Evolutionary conservation across 2,113 vertebrate species (phyloP).

Genomic region (Ictidomys tridecemlineatus): DNA sequence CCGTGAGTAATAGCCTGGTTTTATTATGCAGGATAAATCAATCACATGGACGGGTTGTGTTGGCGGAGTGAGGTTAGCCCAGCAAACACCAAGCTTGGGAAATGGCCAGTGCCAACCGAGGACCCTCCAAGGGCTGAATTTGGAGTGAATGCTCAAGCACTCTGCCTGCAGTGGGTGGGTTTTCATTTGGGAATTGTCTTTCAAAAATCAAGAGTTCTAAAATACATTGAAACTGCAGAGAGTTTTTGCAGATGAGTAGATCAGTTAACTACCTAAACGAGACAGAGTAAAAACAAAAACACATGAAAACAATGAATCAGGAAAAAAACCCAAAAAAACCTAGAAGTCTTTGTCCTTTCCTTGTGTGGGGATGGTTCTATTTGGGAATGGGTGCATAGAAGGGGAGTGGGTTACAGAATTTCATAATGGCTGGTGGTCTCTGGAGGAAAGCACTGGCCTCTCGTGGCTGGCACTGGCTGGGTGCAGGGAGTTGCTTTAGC

Average conservation of each 20-base stretch:
- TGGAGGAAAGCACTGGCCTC: not conserved
- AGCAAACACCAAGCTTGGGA: slow-evolving; percentile 67
- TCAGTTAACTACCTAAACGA: not conserved
- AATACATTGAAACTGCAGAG: not conserved
- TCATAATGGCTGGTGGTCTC: not conserved
- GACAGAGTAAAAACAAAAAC: not conserved
- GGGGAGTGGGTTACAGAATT: not conserved
- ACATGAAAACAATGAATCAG: not conserved
- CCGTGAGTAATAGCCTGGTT: slow-evolving; percentile 84
- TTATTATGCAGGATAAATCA: slow-evolving; percentile 85
- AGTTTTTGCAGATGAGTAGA: not conserved
- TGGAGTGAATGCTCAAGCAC: not conserved
- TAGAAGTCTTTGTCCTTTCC: not conserved
- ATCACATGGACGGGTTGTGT: slow-evolving; percentile 63
- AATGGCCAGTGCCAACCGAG: not conserved
- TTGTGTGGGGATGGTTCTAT: not conserved
- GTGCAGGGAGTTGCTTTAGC: not conserved
- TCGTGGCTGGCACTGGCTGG: not conserved
- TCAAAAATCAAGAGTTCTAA: not conserved
- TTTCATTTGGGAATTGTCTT: not conserved
- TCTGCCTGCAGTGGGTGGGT: not conserved
- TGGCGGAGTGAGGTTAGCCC: slow-evolving; percentile 79
- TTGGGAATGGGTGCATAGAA: not conserved
- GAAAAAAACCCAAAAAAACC: not conserved
- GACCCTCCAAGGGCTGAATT: not conserved